Percentiles rank a stretch among this genome's conserved stretches.
Evolutionary conservation across 2,113 vertebrate species (phyloP).

Genomic region (Penelope pileata): DNA sequence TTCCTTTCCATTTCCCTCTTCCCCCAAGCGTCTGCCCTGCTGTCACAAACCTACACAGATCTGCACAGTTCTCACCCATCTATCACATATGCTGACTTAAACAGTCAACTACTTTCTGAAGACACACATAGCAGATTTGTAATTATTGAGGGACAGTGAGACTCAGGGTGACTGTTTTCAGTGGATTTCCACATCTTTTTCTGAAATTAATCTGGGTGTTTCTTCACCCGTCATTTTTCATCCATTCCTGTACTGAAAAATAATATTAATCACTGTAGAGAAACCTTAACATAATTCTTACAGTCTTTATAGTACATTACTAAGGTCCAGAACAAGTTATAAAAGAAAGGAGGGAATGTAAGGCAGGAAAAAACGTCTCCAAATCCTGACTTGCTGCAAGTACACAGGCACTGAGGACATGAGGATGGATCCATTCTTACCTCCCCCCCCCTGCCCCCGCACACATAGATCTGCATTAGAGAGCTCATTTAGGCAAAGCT

Average conservation of each 20-base stretch:
- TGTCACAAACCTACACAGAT: not conserved
- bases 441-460: not conserved
- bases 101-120: not conserved
- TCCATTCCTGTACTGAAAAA: accelerated
- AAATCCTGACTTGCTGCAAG: not conserved
- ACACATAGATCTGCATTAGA: not conserved
- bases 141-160: not conserved
- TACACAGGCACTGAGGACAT: accelerated
- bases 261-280: not conserved
- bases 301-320: not conserved
- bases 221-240: not conserved
- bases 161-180: not conserved
- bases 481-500: not conserved
- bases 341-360: not conserved
- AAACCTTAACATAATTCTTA: not conserved
- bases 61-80: not conserved
- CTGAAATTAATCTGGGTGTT: not conserved
- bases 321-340: not conserved
- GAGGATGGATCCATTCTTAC: not conserved
- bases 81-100: not conserved
- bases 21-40: not conserved
- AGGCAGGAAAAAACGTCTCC: not conserved
- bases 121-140: not conserved
- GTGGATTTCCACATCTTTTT: not conserved
- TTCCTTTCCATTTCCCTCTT: slow-evolving; percentile 9